Evolutionary conservation across 2,888 invertebrate species (phyloP), one percentile per base, ranked within the genome.

Genomic region (Sphecodes monilicornis): DNA sequence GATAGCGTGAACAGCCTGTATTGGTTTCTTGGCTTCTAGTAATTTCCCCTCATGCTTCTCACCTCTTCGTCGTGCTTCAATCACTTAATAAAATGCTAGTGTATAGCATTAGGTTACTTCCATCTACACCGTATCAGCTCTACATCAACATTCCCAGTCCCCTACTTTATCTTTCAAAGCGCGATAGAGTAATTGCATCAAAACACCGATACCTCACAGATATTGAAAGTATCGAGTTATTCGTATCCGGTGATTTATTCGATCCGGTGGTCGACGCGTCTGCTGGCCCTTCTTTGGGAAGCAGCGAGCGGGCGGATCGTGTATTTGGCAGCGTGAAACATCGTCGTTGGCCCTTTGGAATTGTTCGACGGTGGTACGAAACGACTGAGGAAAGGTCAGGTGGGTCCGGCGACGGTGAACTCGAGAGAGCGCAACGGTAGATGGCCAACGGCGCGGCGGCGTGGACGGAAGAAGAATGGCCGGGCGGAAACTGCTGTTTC

Each of bases 401-500:
- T 11, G 50, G 11, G 22, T 57, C 18, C 69, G 73, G 72, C 54
- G 41, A 16, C 29, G 64, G 32, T 8, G 60, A n/a, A 57, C 22
- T 26, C 13, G 18, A 1, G 13, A 29, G 29, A 6, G 11, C 32
- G 11, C 41, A 69, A n/a, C 18, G 60, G 60, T 29, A 46, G 43
- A 46, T 26, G 60, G 39, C 64, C 39, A 75, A 41, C n/a, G 54
- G 68, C 54, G n/a, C 22, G 8, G 50, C 8, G 54, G 29, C 16
- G 41, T 36, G 50, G 79, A 73, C 66, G 73, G 88, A 88, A 88
- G 91, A 91, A 90, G 79, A 90, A 91, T 80, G 86, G 85, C 81
- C 81, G 84, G 87, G 85, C 86, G 92, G 90, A 91, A 92, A 92
- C 93, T 93, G 91, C 93, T 92, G 93, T 92, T 93, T 93, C 92